phyloP scores from a whole-genome alignment of 2,797 vertebrate genomes.

The Sebastes diploproa region DNA sequence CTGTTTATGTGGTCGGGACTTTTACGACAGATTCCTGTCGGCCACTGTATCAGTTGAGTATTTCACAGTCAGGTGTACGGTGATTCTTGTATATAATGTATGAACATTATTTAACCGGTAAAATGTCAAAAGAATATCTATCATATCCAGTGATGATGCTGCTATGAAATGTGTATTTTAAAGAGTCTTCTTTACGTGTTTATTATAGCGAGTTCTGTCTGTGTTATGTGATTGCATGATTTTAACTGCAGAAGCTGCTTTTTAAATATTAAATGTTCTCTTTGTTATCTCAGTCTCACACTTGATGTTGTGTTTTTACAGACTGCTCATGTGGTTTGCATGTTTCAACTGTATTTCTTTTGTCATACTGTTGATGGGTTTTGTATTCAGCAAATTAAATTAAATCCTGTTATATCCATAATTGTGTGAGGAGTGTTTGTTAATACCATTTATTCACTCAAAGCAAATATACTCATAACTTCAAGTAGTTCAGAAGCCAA shows the following conservation, averaged over 20 bases:
- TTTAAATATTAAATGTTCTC: constrained; percentile 41
- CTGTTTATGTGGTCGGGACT: constrained; percentile 35
- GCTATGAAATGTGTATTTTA: constrained; percentile 41
- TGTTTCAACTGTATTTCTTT: constrained; percentile 31
- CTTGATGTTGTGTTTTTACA: constrained; percentile 49
- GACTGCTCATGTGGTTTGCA: constrained; percentile 6
- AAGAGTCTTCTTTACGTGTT: constrained; percentile 10
- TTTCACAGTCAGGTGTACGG: constrained; percentile 45
- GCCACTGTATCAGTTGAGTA: constrained; percentile 54
- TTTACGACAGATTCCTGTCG: constrained; percentile 10
- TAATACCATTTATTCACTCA: neutral
- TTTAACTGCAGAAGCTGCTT: constrained; percentile 28
- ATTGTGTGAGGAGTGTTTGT: constrained; percentile 3
- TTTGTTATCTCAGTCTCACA: constrained; percentile 24
- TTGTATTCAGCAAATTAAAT: constrained; percentile 57
- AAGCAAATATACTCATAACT: neutral
- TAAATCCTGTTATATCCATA: constrained; percentile 15
- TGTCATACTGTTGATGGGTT: constrained; percentile 33
- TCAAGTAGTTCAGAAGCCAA: neutral
- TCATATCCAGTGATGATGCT: constrained; percentile 33
- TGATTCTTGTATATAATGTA: constrained; percentile 62
- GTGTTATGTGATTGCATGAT: constrained; percentile 46
- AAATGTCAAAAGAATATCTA: constrained; percentile 20
- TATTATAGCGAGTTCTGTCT: constrained; percentile 30
- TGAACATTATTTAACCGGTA: constrained; percentile 30